These are phyloP conservation scores for Dipus sagitta DNA, from an alignment of 2,797 vertebrate species.

Conservation along the genomic window DNA sequence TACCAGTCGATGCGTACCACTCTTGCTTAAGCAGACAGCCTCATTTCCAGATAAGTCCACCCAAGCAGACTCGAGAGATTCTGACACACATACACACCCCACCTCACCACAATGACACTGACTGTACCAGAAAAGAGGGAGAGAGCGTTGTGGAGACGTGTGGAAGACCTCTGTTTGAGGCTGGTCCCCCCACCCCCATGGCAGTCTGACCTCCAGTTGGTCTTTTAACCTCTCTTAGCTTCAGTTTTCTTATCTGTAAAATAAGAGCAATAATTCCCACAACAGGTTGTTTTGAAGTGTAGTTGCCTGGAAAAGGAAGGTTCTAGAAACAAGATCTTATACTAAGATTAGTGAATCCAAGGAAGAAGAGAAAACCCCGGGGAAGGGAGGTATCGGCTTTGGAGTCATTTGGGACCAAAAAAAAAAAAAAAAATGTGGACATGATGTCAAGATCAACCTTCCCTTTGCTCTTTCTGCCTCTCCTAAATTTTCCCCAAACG, in stretches of 20 bases:
- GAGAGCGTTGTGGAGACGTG: background rate
- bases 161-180: background rate
- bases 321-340: background rate
- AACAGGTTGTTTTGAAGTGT: background rate
- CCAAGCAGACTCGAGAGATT: background rate
- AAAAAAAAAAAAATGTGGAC: no score
- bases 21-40: background rate
- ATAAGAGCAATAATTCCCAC: background rate
- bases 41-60: background rate
- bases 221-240: slow-evolving; percentile 56
- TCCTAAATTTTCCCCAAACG: background rate
- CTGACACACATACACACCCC: background rate
- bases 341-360: background rate
- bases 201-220: background rate
- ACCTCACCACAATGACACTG: background rate
- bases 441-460: background rate
- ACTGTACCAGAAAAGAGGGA: background rate
- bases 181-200: background rate
- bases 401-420: background rate
- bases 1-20: background rate
- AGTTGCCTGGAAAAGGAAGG: background rate
- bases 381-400: background rate
- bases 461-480: background rate
- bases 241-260: background rate
- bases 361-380: background rate